Base-by-base conservation (phyloP, 2,888 invertebrate species). In the Acanthacorydalis orientalis region DNA sequence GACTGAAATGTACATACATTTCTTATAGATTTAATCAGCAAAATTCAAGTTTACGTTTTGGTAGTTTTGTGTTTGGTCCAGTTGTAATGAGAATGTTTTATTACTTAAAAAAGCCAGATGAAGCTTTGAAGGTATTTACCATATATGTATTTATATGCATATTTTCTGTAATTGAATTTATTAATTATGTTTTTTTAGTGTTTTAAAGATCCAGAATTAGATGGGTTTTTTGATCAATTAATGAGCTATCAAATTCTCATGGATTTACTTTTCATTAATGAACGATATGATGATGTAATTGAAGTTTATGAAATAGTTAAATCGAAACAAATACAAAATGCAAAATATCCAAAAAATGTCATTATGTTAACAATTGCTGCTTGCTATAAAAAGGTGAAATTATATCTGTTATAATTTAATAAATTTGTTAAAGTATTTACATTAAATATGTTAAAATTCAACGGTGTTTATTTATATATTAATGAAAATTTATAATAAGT, bases 11-110 rank as follows among this genome's bases (percentile, higher is more conserved):
- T 23, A 6, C 6, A 23, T 4, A 23, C 6, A 48, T 47, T 45
- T 31, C 51, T 68, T 68, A 50, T 56, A 83, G 83, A 58, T 88
- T 80, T 57, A 77, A 80, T 57, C 61, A 68, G 14, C 84, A 86
- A 60, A 81, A 77, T 51, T 72, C 74, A 51, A 77, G 82, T 53
- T 61, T 80, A 48, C 67, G 85, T 50, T 87, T 88, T 72, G 83
- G 85, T n/a, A 80, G 73, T 53, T 89, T 78, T 63, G 60, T 79
- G 6, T 88, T 89, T 73, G 89, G 89, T 0, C 85, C 89, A 4
- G 80, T 88, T 11, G 73, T 83, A 0, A 86, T 89, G 85, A 71
- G 89, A 56, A 73, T 84, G 70, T 80, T 81, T 50, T 70, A 87
- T 60, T 68, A 73, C 55, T 63, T 84, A 35, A 77, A 84, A 60